Percentiles rank a stretch among this genome's conserved stretches.
These are phyloP conservation scores for Phania funesta DNA, from an alignment of 2,888 invertebrate genomes.

Conservation along the genomic window DNA sequence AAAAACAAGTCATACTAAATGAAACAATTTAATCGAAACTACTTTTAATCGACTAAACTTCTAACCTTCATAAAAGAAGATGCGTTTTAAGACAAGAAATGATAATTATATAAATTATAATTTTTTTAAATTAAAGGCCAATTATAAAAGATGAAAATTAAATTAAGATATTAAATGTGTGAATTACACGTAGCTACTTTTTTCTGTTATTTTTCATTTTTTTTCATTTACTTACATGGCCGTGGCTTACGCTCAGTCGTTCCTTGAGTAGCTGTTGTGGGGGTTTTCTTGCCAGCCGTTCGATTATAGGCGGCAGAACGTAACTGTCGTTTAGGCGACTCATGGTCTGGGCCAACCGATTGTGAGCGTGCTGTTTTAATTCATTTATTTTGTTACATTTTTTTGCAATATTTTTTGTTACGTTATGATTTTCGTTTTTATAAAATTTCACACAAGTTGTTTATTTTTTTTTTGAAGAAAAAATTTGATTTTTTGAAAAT, in stretches of 20 bases:
- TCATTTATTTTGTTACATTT: neutral
- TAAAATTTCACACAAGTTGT: conserved; percentile 9
- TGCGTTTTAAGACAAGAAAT: neutral
- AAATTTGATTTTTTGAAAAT: conserved; percentile 57
- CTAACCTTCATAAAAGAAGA: neutral
- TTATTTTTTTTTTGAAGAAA: conserved; percentile 50
- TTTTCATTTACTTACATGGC: conserved; percentile 84
- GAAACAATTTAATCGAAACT: conserved; percentile 37
- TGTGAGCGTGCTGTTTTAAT: conserved; percentile 83
- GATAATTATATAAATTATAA: neutral
- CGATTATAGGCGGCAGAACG: conserved; percentile 81
- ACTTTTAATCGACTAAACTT: conserved; percentile 12
- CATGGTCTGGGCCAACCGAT: conserved; percentile 86
- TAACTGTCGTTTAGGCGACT: conserved; percentile 90
- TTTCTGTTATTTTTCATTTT: conserved; percentile 80
- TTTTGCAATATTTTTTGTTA: neutral
- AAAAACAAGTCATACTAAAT: conserved; percentile 26
- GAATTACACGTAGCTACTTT: conserved; percentile 58
- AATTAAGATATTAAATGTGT: conserved; percentile 8
- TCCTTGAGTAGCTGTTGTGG: conserved; percentile 81
- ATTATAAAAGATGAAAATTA: conserved; percentile 6
- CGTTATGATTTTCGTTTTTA: conserved; percentile 41
- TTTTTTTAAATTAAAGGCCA: conserved; percentile 9
- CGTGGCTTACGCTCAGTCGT: conserved; percentile 83
- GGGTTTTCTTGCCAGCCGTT: conserved; percentile 84